These are phyloP conservation scores for Coregonus sp. DNA, from an alignment of 2,797 vertebrate genomes.

Conservation along the genomic window DNA sequence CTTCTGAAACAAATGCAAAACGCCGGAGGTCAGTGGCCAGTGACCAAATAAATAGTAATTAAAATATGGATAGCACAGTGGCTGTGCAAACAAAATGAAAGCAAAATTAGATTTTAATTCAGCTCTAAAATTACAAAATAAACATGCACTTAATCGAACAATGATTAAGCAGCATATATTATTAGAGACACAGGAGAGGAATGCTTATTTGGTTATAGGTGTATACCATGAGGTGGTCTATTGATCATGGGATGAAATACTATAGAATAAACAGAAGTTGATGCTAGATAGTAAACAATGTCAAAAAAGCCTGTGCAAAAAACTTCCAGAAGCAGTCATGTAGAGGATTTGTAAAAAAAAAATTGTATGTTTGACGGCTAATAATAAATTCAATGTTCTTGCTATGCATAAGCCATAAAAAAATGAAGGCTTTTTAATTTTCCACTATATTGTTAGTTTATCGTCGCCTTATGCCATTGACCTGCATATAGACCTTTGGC, in stretches of 20 bases:
- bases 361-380: too few relatives aligned
- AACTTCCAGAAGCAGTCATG: neutral
- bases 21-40: neutral
- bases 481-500: too few relatives aligned
- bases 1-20: slow-evolving; percentile 55
- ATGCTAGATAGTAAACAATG: neutral
- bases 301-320: neutral
- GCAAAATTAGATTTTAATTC: neutral
- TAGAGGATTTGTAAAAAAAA: neutral
- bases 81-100: neutral
- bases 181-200: neutral
- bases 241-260: neutral
- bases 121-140: neutral
- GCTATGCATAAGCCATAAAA: too few relatives aligned
- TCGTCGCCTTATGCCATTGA: too few relatives aligned
- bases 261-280: neutral
- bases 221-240: neutral
- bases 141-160: neutral
- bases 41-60: neutral
- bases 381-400: too few relatives aligned
- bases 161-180: neutral
- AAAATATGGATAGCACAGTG: neutral
- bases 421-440: too few relatives aligned
- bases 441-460: too few relatives aligned
- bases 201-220: neutral